Percentiles rank a stretch among this genome's conserved stretches.
phyloP scores from a whole-genome alignment of 2,797 vertebrate genomes.

The Oceanodroma leucorhoa region DNA sequence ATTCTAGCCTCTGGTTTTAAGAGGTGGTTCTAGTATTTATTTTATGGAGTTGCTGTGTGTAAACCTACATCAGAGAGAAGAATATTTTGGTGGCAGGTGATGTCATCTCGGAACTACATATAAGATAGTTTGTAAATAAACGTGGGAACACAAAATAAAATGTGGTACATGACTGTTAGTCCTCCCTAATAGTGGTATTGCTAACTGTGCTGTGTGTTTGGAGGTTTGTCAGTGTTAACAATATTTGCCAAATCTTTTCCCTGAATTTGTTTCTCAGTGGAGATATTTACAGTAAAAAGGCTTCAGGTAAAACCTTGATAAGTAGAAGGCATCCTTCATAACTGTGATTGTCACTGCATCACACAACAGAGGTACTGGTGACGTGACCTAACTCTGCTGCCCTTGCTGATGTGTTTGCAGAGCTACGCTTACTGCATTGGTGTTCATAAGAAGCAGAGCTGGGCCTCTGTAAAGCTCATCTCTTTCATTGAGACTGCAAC shows the following conservation, averaged over 20 bases:
- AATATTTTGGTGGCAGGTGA: background rate
- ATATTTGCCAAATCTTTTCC: background rate
- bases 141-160: background rate
- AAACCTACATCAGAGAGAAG: background rate
- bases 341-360: background rate
- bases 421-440: background rate
- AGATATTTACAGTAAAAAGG: background rate
- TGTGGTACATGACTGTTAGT: background rate
- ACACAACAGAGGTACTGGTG: background rate
- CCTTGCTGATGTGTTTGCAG: background rate
- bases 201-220: background rate
- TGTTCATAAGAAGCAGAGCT: background rate
- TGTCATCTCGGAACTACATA: background rate
- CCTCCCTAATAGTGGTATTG: background rate
- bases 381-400: too few species aligned
- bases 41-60: background rate
- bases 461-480: background rate
- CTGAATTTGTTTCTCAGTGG: background rate
- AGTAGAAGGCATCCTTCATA: background rate
- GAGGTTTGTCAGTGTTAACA: background rate
- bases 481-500: background rate
- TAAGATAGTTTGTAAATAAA: background rate
- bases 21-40: background rate
- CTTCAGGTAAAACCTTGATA: background rate
- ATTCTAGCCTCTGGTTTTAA: background rate